Evolutionary conservation across 35 echinoderm and acorn worm species (phyloP), one percentile per base, ranked within the genome.

Genomic region (Hemicentrotus pulcherrimus): DNA sequence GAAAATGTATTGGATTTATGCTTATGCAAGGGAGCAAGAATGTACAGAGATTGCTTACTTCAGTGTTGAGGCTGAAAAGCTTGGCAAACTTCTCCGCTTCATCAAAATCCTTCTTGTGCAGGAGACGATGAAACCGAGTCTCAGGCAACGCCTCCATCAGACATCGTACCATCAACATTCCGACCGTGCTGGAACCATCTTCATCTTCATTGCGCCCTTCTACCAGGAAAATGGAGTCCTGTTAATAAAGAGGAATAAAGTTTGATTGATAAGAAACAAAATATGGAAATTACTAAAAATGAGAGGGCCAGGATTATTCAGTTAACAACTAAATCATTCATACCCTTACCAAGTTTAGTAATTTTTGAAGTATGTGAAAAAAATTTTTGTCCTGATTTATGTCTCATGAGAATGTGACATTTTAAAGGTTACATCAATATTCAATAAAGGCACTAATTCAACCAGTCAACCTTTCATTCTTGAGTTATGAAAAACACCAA

Each of bases 151-250:
- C 98, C 86, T 99, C 97, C 8, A 95, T 97, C 78, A 99, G 61
- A 95, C 98, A 99, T 31, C 98, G 96, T 31, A 99, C 94, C 52
- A 97, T 95, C 48, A 99, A 94, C 32, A 94, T 97, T 28, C 96
- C 96, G 46, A 99, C 92, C 16, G 47, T 32, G 31, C 61, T 95
- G 28, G 31, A 86, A 28, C 78, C 70, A 70, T 96, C 92, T 48
- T 94, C 96, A 88, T 92, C n/a, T 33, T 96, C 91, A 90, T 61
- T 88, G 0, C 95, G 45, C 12, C 98, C 98, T 88, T 99, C 98
- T 95, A 99, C 88, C 71, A 99, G 48, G 45, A 96, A 99, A 33
- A 99, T 99, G 28, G 95, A 95, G 48, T 99, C 98, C 98, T 99
- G 58, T 88, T 6, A 91, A 4, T 46, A 2, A 94, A 93, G 33